phyloP scores from a whole-genome alignment of 1,140 invertebrate genomes.

The Brachionus angularis region DNA sequence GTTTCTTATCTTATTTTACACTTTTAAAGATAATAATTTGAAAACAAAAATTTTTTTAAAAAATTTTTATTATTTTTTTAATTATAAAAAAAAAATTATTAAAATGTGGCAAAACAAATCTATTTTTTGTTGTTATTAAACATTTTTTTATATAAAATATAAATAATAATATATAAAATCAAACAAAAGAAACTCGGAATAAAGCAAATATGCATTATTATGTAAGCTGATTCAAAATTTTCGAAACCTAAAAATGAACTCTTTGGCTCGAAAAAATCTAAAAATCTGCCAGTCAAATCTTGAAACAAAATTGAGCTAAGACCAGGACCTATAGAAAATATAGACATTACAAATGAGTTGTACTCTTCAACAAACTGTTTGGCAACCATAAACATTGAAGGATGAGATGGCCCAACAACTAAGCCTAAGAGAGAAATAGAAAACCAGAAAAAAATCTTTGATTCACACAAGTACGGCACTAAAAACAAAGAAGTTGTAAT shows the following conservation, averaged over 20 bases:
- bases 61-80: no score
- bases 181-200: background rate
- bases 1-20: no score
- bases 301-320: background rate
- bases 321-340: background rate
- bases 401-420: background rate
- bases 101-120: no score
- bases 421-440: background rate
- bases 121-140: no score
- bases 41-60: no score
- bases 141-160: no score
- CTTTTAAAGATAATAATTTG: no score
- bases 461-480: background rate
- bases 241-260: background rate
- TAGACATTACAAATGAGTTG: conserved; percentile 37
- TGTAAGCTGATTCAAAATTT: conserved; percentile 14
- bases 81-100: no score
- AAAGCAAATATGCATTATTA: conserved; percentile 18
- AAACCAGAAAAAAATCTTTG: conserved; percentile 23
- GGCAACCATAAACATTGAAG: conserved; percentile 24
- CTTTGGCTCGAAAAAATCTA: background rate
- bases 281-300: background rate
- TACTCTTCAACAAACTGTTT: conserved; percentile 1
- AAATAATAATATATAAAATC: no score
- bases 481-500: background rate